phyloP scores from a whole-genome alignment of 2,113 vertebrate species.

The Neopipo cinnamomea region DNA sequence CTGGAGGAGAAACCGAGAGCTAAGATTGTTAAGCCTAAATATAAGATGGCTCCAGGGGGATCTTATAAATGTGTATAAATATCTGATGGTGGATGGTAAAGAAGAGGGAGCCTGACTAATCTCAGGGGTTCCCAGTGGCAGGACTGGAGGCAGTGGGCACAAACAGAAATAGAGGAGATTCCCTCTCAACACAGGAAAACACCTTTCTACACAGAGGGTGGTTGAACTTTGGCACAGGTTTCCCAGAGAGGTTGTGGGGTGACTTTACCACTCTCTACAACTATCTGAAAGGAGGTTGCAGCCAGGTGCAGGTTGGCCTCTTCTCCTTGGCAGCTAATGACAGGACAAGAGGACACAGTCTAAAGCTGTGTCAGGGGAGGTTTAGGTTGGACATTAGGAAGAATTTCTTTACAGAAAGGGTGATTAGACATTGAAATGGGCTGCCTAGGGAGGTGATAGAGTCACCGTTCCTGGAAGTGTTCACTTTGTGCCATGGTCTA shows the following conservation, averaged over 20 bases:
- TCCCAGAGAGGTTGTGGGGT: background rate
- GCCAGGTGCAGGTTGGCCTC: accelerated
- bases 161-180: background rate
- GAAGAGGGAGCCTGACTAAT: background rate
- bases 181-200: background rate
- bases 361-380: background rate
- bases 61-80: background rate
- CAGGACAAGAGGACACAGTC: background rate
- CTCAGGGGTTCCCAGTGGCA: background rate
- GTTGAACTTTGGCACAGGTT: background rate
- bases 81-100: background rate
- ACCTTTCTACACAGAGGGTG: background rate
- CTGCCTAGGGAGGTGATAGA: background rate
- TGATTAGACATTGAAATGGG: background rate
- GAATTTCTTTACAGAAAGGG: background rate
- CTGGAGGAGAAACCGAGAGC: background rate
- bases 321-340: background rate
- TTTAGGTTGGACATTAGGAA: background rate
- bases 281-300: background rate
- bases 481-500: background rate
- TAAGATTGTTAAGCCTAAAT: background rate
- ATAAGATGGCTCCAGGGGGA: background rate
- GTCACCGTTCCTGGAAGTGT: background rate
- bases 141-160: background rate
- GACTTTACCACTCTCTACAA: background rate